Evolutionary conservation across 2,888 invertebrate genomes (phyloP), one percentile per base, ranked within the genome.

Genomic region (Imbricaverruca yamaguchii): DNA sequence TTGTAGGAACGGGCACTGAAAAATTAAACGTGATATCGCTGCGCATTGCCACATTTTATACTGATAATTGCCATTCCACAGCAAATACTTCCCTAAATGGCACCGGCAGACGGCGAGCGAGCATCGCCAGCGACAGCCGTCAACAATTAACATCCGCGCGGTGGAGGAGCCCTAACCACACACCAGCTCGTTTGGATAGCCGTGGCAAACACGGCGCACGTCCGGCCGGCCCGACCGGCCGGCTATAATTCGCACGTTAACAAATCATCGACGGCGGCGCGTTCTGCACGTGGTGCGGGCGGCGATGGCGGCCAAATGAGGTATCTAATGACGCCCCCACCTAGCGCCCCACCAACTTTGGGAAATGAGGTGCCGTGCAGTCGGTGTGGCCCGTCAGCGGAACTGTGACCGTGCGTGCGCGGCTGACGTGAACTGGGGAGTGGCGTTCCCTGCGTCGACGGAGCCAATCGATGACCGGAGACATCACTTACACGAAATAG

Each of bases 261-360:
- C 69, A 69, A 69, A 69, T 69, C 39, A 69, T 23, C 69, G 39
- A 39, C 7, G 15, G 23, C 69, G 69, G 7, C 69, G 25, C 69
- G 39, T 12, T 13, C 18, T 61, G 18, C 61, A 7, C 61, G 15
- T 18, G 61, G 18, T 18, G 15, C 61, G 69, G 69, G 0, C 69
- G 39, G 69, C 39, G 39, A 69, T 69, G 69, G 69, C 69, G 69
- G 69, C 69, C 39, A 69, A 69, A 69, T 69, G 69, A 69, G 25
- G 25, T 69, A 39, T 23, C 69, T 25, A 25, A 23, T 67, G 69
- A 69, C 39, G 39, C 11, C 69, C 12, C 11, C 0, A 11, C 23
- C 23, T 23, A 15, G 18, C 61, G 61, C 61, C 61, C 15, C 61
- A 7, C 61, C 65, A 9, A 23, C 65, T 21, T 39, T 25, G 39